Evolutionary conservation across 1,140 invertebrate genomes (phyloP).

Genomic region (Drosophila azteca): DNA sequence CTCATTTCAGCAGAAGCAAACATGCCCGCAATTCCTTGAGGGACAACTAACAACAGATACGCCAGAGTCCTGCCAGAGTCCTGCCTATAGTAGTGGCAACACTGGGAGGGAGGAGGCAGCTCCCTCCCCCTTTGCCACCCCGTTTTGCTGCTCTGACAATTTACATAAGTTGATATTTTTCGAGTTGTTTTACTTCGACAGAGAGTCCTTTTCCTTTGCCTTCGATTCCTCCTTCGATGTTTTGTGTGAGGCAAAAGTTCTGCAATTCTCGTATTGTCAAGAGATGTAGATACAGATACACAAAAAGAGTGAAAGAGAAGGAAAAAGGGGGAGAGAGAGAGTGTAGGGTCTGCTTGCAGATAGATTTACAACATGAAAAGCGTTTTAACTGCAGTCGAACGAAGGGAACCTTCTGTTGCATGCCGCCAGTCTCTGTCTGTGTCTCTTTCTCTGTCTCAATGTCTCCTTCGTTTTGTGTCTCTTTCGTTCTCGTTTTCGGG

Average conservation of each 20-base stretch:
- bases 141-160: constrained; percentile 52
- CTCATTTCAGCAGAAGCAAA: constrained; percentile 81
- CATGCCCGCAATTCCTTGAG: constrained; percentile 75
- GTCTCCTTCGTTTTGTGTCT: neutral
- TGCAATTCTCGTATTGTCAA: constrained; percentile 10
- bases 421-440: neutral
- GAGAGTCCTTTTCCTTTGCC: constrained; percentile 6
- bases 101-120: constrained; percentile 5
- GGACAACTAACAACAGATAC: constrained; percentile 56
- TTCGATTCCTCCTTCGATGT: constrained; percentile 32
- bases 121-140: constrained; percentile 6
- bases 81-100: constrained; percentile 32
- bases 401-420: constrained; percentile 29
- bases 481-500: neutral
- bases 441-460: too few relatives aligned
- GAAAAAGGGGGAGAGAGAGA: neutral
- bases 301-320: constrained; percentile 12
- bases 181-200: constrained; percentile 53
- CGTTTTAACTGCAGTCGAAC: constrained; percentile 66
- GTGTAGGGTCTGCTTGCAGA: neutral
- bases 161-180: constrained; percentile 81
- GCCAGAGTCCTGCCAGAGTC: constrained; percentile 37
- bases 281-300: neutral
- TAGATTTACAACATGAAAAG: constrained; percentile 68
- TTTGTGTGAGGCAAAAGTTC: constrained; percentile 50